Percentiles rank a stretch among this genome's conserved stretches.
Conservation (phyloP, 2,797 vertebrate species). For the Hylomyscus alleni region DNA sequence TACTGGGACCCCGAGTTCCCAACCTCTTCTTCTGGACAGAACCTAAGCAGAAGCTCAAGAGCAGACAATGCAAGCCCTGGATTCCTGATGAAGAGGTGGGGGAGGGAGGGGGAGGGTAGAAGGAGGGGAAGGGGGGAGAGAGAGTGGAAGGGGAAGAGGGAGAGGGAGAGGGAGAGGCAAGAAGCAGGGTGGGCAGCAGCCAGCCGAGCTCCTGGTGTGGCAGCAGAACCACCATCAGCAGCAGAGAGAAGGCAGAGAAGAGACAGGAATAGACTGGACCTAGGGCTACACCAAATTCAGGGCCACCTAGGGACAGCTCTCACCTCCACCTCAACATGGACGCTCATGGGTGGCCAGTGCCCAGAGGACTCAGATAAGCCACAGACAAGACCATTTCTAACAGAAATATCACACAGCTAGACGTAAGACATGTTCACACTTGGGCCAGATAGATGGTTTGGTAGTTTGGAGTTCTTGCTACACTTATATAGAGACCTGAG, state of each 20-base stretch:
- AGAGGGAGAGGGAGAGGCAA: not conserved
- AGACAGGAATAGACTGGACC: accelerated
- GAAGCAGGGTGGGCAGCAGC: not conserved
- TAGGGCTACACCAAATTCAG: accelerated
- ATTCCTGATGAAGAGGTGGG: not conserved
- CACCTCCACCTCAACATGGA: accelerated
- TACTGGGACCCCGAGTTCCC: not conserved
- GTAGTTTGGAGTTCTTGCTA: no score
- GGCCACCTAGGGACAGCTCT: accelerated
- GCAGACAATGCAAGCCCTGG: not conserved
- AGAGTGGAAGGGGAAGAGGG: accelerated
- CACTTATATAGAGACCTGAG: not conserved
- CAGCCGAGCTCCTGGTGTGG: accelerated
- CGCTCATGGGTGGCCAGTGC: accelerated
- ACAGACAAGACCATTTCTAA: not conserved
- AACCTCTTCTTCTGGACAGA: not conserved
- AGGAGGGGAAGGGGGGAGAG: accelerated
- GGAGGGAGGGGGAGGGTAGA: accelerated
- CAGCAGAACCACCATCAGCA: not conserved
- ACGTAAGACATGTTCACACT: not conserved
- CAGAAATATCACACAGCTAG: not conserved
- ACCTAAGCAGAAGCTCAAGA: not conserved
- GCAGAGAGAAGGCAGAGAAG: not conserved
- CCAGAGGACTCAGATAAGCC: not conserved
- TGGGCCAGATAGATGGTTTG: not conserved